These are phyloP conservation scores for Lethocerus indicus DNA, from an alignment of 1,140 invertebrate species.

Conservation along the genomic window DNA sequence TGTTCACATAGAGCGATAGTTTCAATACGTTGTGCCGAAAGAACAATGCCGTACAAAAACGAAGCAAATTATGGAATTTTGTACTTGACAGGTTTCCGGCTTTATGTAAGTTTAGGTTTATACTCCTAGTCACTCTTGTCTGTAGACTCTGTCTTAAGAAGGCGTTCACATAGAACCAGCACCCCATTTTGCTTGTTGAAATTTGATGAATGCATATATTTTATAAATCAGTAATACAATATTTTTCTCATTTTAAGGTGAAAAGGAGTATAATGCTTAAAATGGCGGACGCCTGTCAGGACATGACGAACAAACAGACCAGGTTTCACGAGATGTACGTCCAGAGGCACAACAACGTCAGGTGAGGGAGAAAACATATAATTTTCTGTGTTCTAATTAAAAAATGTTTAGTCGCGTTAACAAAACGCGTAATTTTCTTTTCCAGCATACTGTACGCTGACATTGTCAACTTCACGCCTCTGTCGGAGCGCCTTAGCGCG, in stretches of 20 bases:
- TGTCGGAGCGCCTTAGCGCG: slow-evolving; percentile 81
- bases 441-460: slow-evolving; percentile 91
- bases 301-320: slow-evolving; percentile 48
- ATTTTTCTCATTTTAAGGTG: slow-evolving; percentile 43
- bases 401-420: background rate
- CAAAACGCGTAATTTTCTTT: slow-evolving; percentile 12
- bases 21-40: too few species aligned
- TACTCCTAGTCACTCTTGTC: too few species aligned
- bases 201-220: too few species aligned
- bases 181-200: too few species aligned
- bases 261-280: slow-evolving; percentile 85
- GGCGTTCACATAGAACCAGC: too few species aligned
- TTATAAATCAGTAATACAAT: too few species aligned
- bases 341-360: slow-evolving; percentile 91
- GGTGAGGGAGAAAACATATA: slow-evolving; percentile 34
- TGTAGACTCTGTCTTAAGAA: too few species aligned
- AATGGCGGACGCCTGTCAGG: slow-evolving; percentile 75
- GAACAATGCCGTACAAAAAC: too few species aligned
- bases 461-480: slow-evolving; percentile 92
- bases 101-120: too few species aligned
- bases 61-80: too few species aligned
- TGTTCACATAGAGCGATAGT: too few species aligned
- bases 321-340: slow-evolving; percentile 95
- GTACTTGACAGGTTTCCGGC: too few species aligned
- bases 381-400: background rate